Evolutionary conservation across 2,113 vertebrate genomes (phyloP), one percentile per base, ranked within the genome.

Genomic region (Tupaia chinensis): DNA sequence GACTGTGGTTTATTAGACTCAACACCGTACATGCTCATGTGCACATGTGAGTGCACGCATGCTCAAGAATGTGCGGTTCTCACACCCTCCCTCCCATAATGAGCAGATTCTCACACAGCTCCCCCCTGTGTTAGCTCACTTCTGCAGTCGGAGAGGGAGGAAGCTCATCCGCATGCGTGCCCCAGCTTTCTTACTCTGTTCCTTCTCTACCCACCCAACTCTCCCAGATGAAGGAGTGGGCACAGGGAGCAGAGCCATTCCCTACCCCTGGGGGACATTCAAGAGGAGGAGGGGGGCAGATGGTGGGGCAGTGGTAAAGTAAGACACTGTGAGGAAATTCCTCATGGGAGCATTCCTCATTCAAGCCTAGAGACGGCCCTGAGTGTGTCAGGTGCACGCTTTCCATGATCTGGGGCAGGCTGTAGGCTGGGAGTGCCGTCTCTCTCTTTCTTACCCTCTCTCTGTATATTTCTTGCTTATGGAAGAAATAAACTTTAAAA

Each of bases 31-130:
- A 1, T 53, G 54, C 22, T 32, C 44, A 14, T 44, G 10, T 5
- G 80, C 32, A 15, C 16, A 4, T 10, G 0, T 1, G 1, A 0
- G 2, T 16, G 22, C 61, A 7, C 3, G 1, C 0, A 13, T 25
- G 17, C 54, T 53, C 1, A 12, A 14, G 68, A 15, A 27, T 23
- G 1, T 44, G 53, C 0, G 32, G 15, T 74, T 68, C 12, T 13
- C 61, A 81, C 60, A 44, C 8, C 8, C 9, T 5, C 3, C 23
- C 14, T 56, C 23, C 19, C 7, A 1, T 3, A 13, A 4, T 25
- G 25, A 89, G 60, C 6, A 61, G 32, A 53, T 63, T n/a, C 1
- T 7, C 29, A 76, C 5, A 7, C 27, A 56, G 5, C 14, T 12
- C 25, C 7, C 27, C 56, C 32, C 29, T 27, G 13, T 9, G 69